Percentiles rank a stretch among this genome's conserved stretches.
These are phyloP conservation scores for Macrocentrus cingulum DNA, from an alignment of 1,140 invertebrate species.

Conservation along the genomic window DNA sequence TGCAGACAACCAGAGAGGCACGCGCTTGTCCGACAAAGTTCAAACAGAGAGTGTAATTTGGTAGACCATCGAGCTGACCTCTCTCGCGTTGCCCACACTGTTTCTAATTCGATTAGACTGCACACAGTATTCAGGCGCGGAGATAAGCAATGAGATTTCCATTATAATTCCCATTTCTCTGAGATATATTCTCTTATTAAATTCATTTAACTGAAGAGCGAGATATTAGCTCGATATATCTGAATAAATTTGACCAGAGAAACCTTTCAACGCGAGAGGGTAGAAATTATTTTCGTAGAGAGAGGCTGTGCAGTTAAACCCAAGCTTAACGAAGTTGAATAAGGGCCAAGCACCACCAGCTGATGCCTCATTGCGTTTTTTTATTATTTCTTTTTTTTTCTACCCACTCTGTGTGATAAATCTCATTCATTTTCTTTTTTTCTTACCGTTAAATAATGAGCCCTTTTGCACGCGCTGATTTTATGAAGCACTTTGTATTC, in stretches of 20 bases:
- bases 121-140: constrained; percentile 4
- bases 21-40: not conserved
- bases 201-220: not conserved
- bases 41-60: constrained; percentile 1
- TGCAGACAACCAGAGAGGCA: not conserved
- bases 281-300: too few relatives aligned
- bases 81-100: constrained; percentile 4
- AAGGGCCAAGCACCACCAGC: too few relatives aligned
- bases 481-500: constrained; percentile 30
- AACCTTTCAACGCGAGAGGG: too few relatives aligned
- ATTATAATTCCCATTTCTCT: not conserved
- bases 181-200: not conserved
- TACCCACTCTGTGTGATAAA: not conserved
- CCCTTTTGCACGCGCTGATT: constrained; percentile 13
- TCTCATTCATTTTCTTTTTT: not conserved
- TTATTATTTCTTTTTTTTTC: not conserved
- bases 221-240: too few relatives aligned
- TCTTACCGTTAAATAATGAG: constrained; percentile 10
- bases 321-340: too few relatives aligned
- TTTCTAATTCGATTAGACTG: constrained; percentile 25
- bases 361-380: not conserved
- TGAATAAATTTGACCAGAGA: too few relatives aligned
- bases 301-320: too few relatives aligned
- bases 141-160: constrained; percentile 7
- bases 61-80: not conserved